A percentile compares a stretch with the other conserved stretches of the same genome.
Conservation (phyloP, 2,888 invertebrate genomes). For the Drosophila monieri region DNA sequence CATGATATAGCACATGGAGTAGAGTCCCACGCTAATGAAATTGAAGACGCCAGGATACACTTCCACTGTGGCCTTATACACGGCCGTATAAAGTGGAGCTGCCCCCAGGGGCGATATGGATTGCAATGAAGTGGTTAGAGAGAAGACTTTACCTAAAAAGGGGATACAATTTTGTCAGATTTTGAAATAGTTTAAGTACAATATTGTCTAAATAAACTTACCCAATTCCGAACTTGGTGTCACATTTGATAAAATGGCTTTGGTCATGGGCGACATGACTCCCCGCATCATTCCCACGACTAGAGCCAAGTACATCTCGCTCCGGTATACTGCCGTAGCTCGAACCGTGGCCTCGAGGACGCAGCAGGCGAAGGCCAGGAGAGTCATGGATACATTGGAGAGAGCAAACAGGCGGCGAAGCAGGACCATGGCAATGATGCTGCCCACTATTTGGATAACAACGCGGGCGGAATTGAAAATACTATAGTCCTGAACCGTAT, state of each 20-base stretch:
- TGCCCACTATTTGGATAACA: constrained; percentile 86
- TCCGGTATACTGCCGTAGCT: constrained; percentile 79
- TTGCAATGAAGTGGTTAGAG: constrained; percentile 88
- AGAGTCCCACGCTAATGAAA: constrained; percentile 85
- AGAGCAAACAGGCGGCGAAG: constrained; percentile 83
- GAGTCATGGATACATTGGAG: constrained; percentile 80
- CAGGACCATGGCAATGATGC: constrained; percentile 86
- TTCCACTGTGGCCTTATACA: constrained; percentile 85
- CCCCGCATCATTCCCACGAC: constrained; percentile 80
- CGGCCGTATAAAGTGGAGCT: constrained; percentile 87
- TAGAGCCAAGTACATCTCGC: constrained; percentile 82
- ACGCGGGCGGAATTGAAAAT: constrained; percentile 84
- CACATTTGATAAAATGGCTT: constrained; percentile 82
- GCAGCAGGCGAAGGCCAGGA: constrained; percentile 78
- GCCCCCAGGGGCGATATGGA: constrained; percentile 87
- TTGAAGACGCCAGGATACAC: constrained; percentile 86
- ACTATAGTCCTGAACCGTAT: constrained; percentile 81
- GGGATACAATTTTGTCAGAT: background rate
- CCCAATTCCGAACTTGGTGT: constrained; percentile 83
- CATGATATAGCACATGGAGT: constrained; percentile 83
- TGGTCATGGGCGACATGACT: constrained; percentile 82
- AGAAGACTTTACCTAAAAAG: constrained; percentile 87
- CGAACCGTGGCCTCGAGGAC: constrained; percentile 81
- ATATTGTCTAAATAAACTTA: constrained; percentile 44
- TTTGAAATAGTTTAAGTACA: background rate